A percentile compares a stretch with the other conserved stretches of the same genome.
phyloP scores from a whole-genome alignment of 2,797 vertebrate genomes.

The Sebastolobus alascanus region DNA sequence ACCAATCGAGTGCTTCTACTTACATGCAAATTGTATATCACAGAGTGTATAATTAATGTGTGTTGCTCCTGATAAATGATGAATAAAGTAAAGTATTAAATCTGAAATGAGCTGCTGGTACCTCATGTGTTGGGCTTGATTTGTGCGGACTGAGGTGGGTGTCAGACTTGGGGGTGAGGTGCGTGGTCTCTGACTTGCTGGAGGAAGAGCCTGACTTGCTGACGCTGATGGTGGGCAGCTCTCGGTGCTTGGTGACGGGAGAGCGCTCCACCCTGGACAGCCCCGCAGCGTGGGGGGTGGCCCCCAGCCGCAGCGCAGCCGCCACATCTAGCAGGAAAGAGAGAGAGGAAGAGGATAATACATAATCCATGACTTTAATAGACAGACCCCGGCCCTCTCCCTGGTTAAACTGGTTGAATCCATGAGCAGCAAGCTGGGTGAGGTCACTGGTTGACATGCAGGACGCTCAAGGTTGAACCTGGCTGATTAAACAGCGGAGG shows the following conservation, averaged over 20 bases:
- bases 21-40: background rate
- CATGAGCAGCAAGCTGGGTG: slow-evolving; percentile 51
- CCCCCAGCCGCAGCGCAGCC: slow-evolving; percentile 72
- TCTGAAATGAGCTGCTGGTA: slow-evolving; percentile 58
- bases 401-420: slow-evolving; percentile 57
- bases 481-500: slow-evolving; percentile 77
- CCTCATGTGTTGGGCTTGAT: slow-evolving; percentile 95
- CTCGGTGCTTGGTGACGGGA: slow-evolving; percentile 79
- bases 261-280: slow-evolving; percentile 80
- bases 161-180: slow-evolving; percentile 85
- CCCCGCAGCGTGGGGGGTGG: slow-evolving; percentile 79
- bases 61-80: background rate
- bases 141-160: slow-evolving; percentile 92
- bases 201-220: slow-evolving; percentile 88
- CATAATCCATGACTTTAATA: slow-evolving; percentile 46
- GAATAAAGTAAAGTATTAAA: background rate
- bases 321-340: slow-evolving; percentile 79
- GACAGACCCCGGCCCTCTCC: slow-evolving; percentile 25
- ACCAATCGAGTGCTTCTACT: background rate
- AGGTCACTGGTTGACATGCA: slow-evolving; percentile 71
- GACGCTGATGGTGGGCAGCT: slow-evolving; percentile 84
- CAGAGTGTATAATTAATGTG: background rate
- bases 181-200: slow-evolving; percentile 90
- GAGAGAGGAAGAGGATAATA: slow-evolving; percentile 33
- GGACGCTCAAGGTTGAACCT: slow-evolving; percentile 75